Evolutionary conservation across 2,797 vertebrate species (phyloP).

Genomic region (Heterohyrax brucei): DNA sequence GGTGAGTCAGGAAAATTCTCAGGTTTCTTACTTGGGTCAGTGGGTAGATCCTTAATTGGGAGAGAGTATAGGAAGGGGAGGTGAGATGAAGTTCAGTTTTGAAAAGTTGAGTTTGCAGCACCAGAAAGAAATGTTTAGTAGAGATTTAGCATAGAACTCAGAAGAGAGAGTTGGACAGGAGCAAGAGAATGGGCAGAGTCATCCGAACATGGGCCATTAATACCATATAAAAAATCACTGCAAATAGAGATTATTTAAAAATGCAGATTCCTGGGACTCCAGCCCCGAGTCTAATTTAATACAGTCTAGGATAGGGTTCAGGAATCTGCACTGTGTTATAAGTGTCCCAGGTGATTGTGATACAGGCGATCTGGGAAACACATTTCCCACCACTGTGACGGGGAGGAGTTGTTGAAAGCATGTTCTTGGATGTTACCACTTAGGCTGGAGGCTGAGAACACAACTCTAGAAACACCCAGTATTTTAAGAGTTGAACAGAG

Average conservation of each 20-base stretch:
- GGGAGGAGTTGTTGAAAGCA: slow-evolving; percentile 8
- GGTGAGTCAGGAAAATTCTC: slow-evolving; percentile 6
- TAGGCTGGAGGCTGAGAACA: not conserved
- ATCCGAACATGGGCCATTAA: not conserved
- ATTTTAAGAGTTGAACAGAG: not conserved
- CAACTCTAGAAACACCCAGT: not conserved
- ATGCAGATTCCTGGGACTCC: not conserved
- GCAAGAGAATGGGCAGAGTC: not conserved
- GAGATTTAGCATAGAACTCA: not conserved
- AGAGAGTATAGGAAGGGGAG: not conserved
- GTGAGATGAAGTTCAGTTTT: slow-evolving; percentile 58
- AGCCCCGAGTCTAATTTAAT: slow-evolving; percentile 12
- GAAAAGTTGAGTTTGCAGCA: slow-evolving; percentile 56
- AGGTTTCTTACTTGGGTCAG: slow-evolving; percentile 30
- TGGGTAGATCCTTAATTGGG: slow-evolving; percentile 26
- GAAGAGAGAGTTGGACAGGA: slow-evolving; percentile 15
- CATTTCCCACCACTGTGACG: not conserved
- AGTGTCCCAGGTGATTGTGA: slow-evolving; percentile 7
- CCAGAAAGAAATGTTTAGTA: slow-evolving; percentile 48
- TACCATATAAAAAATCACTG: not conserved
- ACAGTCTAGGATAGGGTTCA: slow-evolving; percentile 4
- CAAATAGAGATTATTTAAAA: slow-evolving; percentile 11
- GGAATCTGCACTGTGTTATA: not conserved
- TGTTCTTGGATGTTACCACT: not conserved
- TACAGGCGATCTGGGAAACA: not conserved